Conservation (phyloP, 1,140 invertebrate genomes). For the Meloidogyne floridensis region DNA sequence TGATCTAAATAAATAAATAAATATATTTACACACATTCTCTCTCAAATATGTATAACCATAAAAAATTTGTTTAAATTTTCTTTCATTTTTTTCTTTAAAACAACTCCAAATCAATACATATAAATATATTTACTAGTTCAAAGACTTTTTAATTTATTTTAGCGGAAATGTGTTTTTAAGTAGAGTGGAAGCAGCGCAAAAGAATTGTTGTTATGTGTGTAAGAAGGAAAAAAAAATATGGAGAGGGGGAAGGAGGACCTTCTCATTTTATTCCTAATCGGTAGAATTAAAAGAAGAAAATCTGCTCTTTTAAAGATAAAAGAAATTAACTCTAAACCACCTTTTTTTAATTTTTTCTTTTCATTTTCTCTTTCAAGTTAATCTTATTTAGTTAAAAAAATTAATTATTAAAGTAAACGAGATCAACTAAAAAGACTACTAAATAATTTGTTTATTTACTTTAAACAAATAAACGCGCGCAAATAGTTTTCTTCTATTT, state of each 20-base stretch:
- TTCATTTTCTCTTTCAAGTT: neutral
- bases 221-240: neutral
- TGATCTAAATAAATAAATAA: no score
- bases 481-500: neutral
- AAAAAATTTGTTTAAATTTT: no score
- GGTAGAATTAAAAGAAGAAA: neutral
- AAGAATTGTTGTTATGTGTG: neutral
- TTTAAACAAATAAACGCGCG: neutral
- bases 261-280: neutral
- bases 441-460: neutral
- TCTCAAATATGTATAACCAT: no score
- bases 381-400: neutral
- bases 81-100: no score
- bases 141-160: conserved; percentile 1
- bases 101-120: no score
- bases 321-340: neutral
- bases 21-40: no score
- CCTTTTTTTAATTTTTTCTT: neutral
- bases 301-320: neutral
- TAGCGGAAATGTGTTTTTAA: conserved; percentile 5
- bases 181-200: neutral
- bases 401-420: neutral
- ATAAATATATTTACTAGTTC: neutral
- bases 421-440: neutral
- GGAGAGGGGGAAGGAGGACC: neutral